Base-by-base conservation (phyloP, 2,797 vertebrate genomes). In the Acanthurus tractus region DNA sequence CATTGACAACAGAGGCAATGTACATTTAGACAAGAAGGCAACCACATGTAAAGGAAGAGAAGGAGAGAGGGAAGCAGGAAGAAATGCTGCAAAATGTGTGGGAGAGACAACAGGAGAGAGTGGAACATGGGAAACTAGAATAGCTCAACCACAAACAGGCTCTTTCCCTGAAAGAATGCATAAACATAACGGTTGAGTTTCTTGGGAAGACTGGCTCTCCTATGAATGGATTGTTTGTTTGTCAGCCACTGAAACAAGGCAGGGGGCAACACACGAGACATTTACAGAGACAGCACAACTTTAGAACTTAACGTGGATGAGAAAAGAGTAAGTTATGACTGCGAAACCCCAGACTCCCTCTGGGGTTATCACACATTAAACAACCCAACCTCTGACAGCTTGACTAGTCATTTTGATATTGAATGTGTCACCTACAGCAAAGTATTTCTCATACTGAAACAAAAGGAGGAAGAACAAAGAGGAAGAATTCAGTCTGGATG, bases 151-250 rank as follows among this genome's bases (percentile, higher is more conserved):
- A 56, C 91, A 94, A 93, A 92, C 81, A 82, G 81, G 84, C 79
- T 81, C 74, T 82, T 93, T 89, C 79, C 78, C 86, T 78, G 74
- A 81, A 91, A 87, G 91, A 93, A 94, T 93, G 89, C 84, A 83
- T 87, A 92, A 92, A 92, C 91, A 92, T 79, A 85, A 54, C 84
- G 76, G 83, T 86, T 79, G 78, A 71, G 89, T 92, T 91, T 87
- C 85, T 74, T 42, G 79, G 29, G 80, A 83, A 83, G 86, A 82
- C 85, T 83, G 81, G 59, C 76, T n/a, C 36, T 87, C 74, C 78
- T 14, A 86, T 89, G 84, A 90, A 88, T 86, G 79, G 70, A 83
- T 77, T 81, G 76, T 85, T 92, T 93, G 85, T 88, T 87, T 90
- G 85, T 76, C 59, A 78, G 74, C 62, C 85, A 66, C 73, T 78